Base-by-base conservation (phyloP, 2,797 vertebrate species). In the Yasuhikotakia modesta region DNA sequence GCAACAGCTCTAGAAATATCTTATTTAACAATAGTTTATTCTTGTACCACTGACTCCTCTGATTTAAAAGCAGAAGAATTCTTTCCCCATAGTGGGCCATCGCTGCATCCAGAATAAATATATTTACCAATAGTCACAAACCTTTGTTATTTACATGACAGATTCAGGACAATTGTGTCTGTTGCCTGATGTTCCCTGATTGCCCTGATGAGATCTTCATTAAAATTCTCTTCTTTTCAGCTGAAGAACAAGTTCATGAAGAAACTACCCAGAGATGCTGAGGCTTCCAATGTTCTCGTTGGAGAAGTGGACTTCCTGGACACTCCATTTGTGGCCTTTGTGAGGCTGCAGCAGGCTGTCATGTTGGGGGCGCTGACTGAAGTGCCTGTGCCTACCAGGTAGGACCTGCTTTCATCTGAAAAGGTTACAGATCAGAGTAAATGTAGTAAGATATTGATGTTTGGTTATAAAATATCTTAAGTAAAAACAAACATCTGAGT, bases 231-330 rank as follows among this genome's bases (percentile, higher is more conserved):
- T 63, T 17, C 24, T 71, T 24, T 86, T 57, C 80, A 99, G 98
- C 89, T 99, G 85, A 99, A 95, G 92, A 99, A 99, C 85, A 99
- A 98, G 86, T 99, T 99, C 88, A 99, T 99, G 96, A 99, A 99
- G 92, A 99, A 99, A 68, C 86, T 99, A 87, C 97, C 98, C 12
- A 96, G 96, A 80, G 97, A 99, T 1, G 98, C 98, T 0, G 98
- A 99, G 89, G 98, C 97, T 78, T 99, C 97, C 88, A 99, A 99
- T 0, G 96, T 99, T 76, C 92, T 99, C 73, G 97, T 99, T 1
- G 98, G 98, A 71, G 98, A 99, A 86, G 97, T 99, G 1, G 96
- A 99, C 85, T 99, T 98, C 90, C 89, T 99, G 88, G 96, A 99
- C 50, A 35, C 86, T 0, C 97, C 98, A 0, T 99, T 99, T 83